Conservation (phyloP, 2,797 vertebrate genomes). For the Synaphobranchus kaupii region DNA sequence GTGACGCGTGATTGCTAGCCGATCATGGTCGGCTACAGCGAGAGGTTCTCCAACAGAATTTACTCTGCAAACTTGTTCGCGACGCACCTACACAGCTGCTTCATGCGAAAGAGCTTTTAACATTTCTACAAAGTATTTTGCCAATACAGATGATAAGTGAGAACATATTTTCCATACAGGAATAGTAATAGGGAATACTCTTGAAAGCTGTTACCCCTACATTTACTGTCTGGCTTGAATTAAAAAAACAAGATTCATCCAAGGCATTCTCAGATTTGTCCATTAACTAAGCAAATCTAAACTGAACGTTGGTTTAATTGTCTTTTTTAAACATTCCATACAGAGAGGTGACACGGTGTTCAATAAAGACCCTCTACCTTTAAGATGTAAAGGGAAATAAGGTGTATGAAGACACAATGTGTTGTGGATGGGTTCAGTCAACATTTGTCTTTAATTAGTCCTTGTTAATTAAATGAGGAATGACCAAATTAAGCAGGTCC, state of each 20-base stretch:
- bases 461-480: not conserved
- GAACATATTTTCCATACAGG: not conserved
- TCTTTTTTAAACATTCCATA: not conserved
- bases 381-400: not conserved
- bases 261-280: not conserved
- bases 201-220: not conserved
- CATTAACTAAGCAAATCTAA: not conserved
- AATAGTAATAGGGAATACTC: not conserved
- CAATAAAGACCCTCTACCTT: not conserved
- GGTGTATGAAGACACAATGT: not conserved
- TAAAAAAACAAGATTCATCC: not conserved
- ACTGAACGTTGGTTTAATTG: not conserved
- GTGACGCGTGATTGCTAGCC: too few species aligned
- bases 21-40: too few species aligned
- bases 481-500: not conserved
- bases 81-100: too few species aligned
- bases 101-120: too few species aligned
- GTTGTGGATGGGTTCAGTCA: slow-evolving; percentile 44
- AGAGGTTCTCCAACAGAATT: too few species aligned
- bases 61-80: too few species aligned
- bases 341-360: not conserved
- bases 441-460: not conserved
- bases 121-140: too few species aligned
- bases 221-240: not conserved
- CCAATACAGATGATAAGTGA: too few species aligned